Percentiles rank a stretch among this genome's conserved stretches.
These are phyloP conservation scores for Pachyrhynchus sulphureomaculatus DNA, from an alignment of 1,140 invertebrate genomes.

Conservation along the genomic window DNA sequence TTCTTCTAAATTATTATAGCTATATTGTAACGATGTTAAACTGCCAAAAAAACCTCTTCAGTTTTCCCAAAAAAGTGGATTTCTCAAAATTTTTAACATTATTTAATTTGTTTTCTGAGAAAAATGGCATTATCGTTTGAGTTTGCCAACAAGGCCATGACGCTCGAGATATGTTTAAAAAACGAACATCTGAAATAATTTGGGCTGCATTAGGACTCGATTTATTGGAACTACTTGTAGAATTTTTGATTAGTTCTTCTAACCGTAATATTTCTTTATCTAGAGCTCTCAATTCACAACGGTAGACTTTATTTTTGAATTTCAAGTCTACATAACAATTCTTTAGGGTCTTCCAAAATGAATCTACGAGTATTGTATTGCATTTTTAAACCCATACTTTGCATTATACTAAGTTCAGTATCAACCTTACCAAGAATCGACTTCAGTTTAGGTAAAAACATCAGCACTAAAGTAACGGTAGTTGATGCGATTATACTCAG, in stretches of 20 bases:
- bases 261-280: constrained; percentile 78
- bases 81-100: constrained; percentile 1
- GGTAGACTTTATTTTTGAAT: constrained; percentile 89
- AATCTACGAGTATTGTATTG: constrained; percentile 84
- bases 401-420: constrained; percentile 75
- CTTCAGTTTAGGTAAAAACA: constrained; percentile 83
- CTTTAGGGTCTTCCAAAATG: constrained; percentile 70
- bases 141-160: constrained; percentile 49
- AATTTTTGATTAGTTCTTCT: constrained; percentile 52
- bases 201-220: neutral
- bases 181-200: constrained; percentile 7
- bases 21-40: constrained; percentile 20
- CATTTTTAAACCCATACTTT: constrained; percentile 83
- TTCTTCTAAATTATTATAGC: constrained; percentile 6
- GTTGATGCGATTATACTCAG: constrained; percentile 82
- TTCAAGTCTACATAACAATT: constrained; percentile 82
- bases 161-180: constrained; percentile 10
- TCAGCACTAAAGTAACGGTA: constrained; percentile 79
- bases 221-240: neutral
- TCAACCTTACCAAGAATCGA: constrained; percentile 57
- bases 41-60: constrained; percentile 30
- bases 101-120: constrained; percentile 34
- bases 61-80: constrained; percentile 21
- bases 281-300: constrained; percentile 75
- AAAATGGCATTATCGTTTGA: constrained; percentile 11